A percentile compares a stretch with the other conserved stretches of the same genome.
Conservation (phyloP, 2,797 vertebrate genomes). For the Rhynchonycteris naso region DNA sequence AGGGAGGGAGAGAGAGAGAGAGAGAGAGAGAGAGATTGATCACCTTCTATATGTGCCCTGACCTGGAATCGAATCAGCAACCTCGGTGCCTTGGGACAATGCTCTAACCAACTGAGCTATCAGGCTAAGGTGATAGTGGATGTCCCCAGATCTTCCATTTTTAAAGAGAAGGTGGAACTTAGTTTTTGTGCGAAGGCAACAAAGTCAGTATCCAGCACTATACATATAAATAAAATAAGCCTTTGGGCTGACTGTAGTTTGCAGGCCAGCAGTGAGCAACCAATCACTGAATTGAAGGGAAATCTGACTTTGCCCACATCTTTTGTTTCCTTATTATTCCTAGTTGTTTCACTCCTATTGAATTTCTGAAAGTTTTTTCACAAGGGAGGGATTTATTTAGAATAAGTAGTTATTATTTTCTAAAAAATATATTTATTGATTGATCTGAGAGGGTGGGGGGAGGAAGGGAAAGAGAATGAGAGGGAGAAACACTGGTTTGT, state of each 20-base stretch:
- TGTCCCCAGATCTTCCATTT: not conserved
- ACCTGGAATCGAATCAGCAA: no score
- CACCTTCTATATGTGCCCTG: no score
- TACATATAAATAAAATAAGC: not conserved
- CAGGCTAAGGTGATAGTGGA: not conserved
- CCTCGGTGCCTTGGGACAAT: no score
- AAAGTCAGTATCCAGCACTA: not conserved
- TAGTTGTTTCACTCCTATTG: not conserved
- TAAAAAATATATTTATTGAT: no score
- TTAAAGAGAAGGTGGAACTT: slow-evolving; percentile 6
- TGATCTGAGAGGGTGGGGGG: no score
- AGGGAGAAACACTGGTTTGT: no score
- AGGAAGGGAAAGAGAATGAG: no score
- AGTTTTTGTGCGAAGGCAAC: not conserved
- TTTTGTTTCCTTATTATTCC: not conserved
- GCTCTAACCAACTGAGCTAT: no score
- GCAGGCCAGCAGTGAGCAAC: not conserved
- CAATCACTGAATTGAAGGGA: not conserved
- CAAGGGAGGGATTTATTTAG: not conserved
- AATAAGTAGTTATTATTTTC: not conserved
- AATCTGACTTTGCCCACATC: not conserved
- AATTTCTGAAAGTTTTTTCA: not conserved
- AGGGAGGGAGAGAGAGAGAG: no score
- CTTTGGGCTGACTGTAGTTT: not conserved
- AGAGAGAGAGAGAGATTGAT: no score